A percentile compares a stretch with the other conserved stretches of the same genome.
These are phyloP conservation scores for Falco concolor DNA, from an alignment of 2,797 vertebrate species.

Conservation along the genomic window DNA sequence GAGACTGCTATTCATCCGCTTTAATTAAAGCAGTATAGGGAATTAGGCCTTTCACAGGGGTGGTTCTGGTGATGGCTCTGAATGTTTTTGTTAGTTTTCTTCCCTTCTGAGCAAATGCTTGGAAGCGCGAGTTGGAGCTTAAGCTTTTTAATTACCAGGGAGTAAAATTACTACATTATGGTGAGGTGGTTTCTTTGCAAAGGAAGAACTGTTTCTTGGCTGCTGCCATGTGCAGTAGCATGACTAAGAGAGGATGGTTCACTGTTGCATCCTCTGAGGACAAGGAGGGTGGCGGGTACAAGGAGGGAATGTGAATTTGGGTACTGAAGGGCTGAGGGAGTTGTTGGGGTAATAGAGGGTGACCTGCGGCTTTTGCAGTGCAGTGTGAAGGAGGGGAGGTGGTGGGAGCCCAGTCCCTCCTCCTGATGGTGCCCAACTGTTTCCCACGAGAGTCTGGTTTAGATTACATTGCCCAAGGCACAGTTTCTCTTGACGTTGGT, in stretches of 20 bases:
- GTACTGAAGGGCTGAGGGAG: background rate
- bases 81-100: constrained; percentile 23
- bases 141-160: background rate
- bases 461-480: background rate
- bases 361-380: background rate
- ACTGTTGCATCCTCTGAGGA: background rate
- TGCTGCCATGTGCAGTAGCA: background rate
- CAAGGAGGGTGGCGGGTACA: background rate
- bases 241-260: background rate
- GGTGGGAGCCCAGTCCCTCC: background rate
- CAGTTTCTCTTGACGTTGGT: background rate
- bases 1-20: constrained; percentile 21
- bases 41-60: constrained; percentile 17
- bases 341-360: background rate
- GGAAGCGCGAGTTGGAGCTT: background rate
- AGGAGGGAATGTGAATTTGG: background rate
- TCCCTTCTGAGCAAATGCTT: constrained; percentile 9
- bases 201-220: background rate
- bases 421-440: background rate
- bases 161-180: background rate
- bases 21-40: constrained; percentile 42
- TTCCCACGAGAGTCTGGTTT: background rate
- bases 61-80: background rate
- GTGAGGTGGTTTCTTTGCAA: background rate
- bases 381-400: background rate